Conservation (phyloP, 2,888 invertebrate species). For the Eupithecia pulchellata region DNA sequence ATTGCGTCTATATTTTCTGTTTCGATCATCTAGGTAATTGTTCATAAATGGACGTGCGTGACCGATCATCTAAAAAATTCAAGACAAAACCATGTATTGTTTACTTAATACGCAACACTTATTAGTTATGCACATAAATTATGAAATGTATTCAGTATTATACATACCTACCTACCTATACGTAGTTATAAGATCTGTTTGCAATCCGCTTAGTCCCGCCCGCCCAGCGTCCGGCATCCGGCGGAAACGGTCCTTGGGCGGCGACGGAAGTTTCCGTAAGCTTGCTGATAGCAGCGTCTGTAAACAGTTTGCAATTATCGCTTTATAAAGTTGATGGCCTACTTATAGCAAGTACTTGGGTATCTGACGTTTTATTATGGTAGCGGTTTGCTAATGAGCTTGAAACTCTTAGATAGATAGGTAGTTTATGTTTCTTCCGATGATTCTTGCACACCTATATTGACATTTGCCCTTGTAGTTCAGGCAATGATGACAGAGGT, state of each 20-base stretch:
- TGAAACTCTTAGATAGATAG: too few relatives aligned
- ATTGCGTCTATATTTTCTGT: not conserved
- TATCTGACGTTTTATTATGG: not conserved
- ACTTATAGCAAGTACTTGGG: slow-evolving; percentile 21
- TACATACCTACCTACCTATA: not conserved
- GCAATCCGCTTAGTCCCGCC: slow-evolving; percentile 57
- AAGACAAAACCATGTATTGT: not conserved
- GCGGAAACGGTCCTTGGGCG: slow-evolving; percentile 66
- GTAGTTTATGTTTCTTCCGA: too few relatives aligned
- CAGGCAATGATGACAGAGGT: too few relatives aligned
- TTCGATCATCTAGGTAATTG: not conserved
- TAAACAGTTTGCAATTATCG: slow-evolving; percentile 59
- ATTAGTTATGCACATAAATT: not conserved
- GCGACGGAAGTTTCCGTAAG: slow-evolving; percentile 65
- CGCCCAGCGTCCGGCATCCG: slow-evolving; percentile 60
- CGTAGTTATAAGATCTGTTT: slow-evolving; percentile 53
- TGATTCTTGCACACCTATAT: too few relatives aligned
- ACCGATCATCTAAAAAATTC: not conserved
- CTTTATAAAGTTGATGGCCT: slow-evolving; percentile 39
- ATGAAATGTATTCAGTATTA: not conserved
- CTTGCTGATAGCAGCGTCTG: slow-evolving; percentile 57
- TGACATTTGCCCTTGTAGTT: too few relatives aligned
- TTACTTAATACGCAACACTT: not conserved
- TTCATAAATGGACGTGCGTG: not conserved
- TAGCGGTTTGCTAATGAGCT: not conserved